phyloP scores from a whole-genome alignment of 2,113 vertebrate species.

The Phyllostomus discolor region DNA sequence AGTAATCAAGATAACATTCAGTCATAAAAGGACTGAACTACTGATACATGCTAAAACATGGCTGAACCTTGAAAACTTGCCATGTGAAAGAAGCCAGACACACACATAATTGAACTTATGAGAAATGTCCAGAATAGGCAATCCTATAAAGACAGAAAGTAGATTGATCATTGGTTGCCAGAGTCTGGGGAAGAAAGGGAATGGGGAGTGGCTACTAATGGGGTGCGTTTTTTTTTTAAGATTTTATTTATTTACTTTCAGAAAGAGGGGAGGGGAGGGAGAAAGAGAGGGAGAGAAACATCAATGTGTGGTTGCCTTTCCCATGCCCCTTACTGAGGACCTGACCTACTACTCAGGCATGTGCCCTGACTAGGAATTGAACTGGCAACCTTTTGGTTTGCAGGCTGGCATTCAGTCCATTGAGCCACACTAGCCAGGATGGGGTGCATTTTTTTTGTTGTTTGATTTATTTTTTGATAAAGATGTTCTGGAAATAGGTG shows the following conservation, averaged over 20 bases:
- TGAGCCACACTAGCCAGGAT: too few relatives aligned
- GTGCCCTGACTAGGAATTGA: too few relatives aligned
- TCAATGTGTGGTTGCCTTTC: too few relatives aligned
- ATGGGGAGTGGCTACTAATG: not conserved
- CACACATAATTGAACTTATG: not conserved
- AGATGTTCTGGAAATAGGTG: not conserved
- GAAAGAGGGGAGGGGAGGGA: too few relatives aligned
- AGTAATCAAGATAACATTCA: constrained; percentile 76
- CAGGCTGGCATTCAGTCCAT: too few relatives aligned
- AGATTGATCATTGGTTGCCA: not conserved
- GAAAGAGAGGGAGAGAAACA: too few relatives aligned
- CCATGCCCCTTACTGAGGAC: too few relatives aligned
- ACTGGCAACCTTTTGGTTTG: too few relatives aligned
- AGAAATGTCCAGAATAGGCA: not conserved
- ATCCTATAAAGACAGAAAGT: not conserved
- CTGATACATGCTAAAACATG: not conserved
- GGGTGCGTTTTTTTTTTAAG: not conserved
- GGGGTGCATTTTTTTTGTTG: not conserved
- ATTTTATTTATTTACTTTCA: too few relatives aligned
- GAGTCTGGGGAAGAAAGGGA: not conserved
- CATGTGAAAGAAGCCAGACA: not conserved
- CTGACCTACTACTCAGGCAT: too few relatives aligned
- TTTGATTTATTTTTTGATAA: not conserved
- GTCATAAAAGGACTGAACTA: not conserved
- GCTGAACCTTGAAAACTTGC: not conserved